A percentile compares a stretch with the other conserved stretches of the same genome.
Conservation (phyloP, 2,888 invertebrate genomes). For the Junonia oenone region DNA sequence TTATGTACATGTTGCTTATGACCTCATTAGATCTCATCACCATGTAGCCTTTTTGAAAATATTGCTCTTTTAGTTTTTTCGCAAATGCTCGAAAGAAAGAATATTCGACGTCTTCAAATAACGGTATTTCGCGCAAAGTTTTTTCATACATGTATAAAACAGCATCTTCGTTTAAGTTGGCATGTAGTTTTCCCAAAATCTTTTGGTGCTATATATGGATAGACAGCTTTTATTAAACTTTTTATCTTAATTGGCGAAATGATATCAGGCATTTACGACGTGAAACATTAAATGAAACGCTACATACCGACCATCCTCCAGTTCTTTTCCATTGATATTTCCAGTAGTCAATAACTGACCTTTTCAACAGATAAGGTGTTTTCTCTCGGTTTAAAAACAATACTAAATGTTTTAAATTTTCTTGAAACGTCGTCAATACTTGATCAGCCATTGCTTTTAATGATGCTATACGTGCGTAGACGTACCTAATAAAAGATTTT, state of each 20-base stretch:
- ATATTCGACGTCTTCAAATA: slow-evolving; percentile 73
- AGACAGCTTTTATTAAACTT: slow-evolving; percentile 21
- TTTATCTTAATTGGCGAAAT: slow-evolving; percentile 20
- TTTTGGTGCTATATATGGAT: slow-evolving; percentile 58
- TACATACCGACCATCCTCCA: slow-evolving; percentile 68
- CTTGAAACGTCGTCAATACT: slow-evolving; percentile 65
- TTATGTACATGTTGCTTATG: slow-evolving; percentile 62
- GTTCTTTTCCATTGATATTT: slow-evolving; percentile 76
- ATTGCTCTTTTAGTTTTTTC: slow-evolving; percentile 63
- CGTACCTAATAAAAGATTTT: slow-evolving; percentile 50
- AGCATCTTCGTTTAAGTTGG: slow-evolving; percentile 76
- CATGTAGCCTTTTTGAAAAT: slow-evolving; percentile 70
- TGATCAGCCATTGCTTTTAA: slow-evolving; percentile 70
- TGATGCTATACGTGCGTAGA: slow-evolving; percentile 69
- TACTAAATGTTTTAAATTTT: slow-evolving; percentile 66
- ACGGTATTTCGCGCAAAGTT: slow-evolving; percentile 71
- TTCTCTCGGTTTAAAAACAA: slow-evolving; percentile 64
- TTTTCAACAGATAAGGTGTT: slow-evolving; percentile 54
- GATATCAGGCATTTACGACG: slow-evolving; percentile 12
- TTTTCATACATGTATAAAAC: slow-evolving; percentile 75
- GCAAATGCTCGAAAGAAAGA: slow-evolving; percentile 77
- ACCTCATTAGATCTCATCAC: slow-evolving; percentile 66
- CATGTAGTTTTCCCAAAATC: slow-evolving; percentile 70
- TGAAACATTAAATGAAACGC: background rate
- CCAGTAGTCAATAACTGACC: slow-evolving; percentile 61